A percentile compares a stretch with the other conserved stretches of the same genome.
These are phyloP conservation scores for Sweltsa coloradensis DNA, from an alignment of 1,140 invertebrate species.

Conservation along the genomic window DNA sequence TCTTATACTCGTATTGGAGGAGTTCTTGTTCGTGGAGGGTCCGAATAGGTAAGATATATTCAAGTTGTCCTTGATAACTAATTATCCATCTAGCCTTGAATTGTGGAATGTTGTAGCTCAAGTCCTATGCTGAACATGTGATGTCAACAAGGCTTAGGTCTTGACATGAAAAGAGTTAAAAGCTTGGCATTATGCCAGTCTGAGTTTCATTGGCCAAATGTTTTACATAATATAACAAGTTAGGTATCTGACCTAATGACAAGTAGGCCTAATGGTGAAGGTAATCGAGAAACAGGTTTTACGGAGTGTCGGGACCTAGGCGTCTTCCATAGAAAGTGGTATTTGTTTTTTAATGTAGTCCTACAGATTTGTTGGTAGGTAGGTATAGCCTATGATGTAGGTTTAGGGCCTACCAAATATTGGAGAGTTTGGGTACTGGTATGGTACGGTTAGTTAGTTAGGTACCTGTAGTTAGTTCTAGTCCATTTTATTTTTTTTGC, in stretches of 20 bases:
- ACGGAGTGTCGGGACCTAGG: too few relatives aligned
- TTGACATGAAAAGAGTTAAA: constrained; percentile 4
- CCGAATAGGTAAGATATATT: constrained; percentile 51
- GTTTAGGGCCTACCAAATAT: too few relatives aligned
- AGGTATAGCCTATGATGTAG: too few relatives aligned
- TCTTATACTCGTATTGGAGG: constrained; percentile 84
- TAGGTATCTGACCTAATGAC: background rate
- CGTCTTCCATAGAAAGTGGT: too few relatives aligned
- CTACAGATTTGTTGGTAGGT: too few relatives aligned
- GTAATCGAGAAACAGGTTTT: too few relatives aligned
- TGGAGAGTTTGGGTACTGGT: too few relatives aligned
- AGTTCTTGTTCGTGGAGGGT: constrained; percentile 88
- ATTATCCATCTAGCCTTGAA: constrained; percentile 1
- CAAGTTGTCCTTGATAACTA: constrained; percentile 1
- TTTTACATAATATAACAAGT: background rate
- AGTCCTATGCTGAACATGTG: constrained; percentile 6
- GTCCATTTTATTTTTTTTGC: too few relatives aligned
- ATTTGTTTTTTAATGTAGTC: too few relatives aligned
- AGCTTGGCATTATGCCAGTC: background rate
- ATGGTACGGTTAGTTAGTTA: too few relatives aligned
- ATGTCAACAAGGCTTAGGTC: background rate
- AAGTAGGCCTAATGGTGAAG: background rate
- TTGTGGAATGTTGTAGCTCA: background rate
- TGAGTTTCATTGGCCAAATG: constrained; percentile 10
- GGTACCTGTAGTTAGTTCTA: too few relatives aligned